Evolutionary conservation across 2,797 vertebrate genomes (phyloP).

Genomic region (Neoniphon sammara): DNA sequence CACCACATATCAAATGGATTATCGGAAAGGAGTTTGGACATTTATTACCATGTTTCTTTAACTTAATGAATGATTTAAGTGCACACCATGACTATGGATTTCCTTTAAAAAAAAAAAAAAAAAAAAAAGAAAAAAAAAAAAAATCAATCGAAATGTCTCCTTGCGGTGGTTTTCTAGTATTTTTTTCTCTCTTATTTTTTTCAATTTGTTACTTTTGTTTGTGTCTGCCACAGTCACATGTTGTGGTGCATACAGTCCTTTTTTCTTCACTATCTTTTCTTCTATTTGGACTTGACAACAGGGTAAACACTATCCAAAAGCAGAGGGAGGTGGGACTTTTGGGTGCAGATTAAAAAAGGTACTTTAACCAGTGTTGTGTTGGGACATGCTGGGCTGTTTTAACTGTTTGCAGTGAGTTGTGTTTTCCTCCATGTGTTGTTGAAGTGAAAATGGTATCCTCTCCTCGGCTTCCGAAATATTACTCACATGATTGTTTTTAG

Average conservation of each 20-base stretch:
- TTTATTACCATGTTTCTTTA: constrained; percentile 63
- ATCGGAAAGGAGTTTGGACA: constrained; percentile 62
- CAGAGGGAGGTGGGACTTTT: constrained; percentile 58
- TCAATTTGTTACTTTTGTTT: constrained; percentile 53
- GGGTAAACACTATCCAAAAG: constrained; percentile 80
- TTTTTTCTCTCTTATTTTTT: constrained; percentile 50
- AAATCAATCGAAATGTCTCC: constrained; percentile 41
- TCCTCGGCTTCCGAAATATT: constrained; percentile 34
- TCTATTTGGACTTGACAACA: constrained; percentile 80
- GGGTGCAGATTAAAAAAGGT: constrained; percentile 54
- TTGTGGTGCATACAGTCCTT: constrained; percentile 53
- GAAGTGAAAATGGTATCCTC: constrained; percentile 57
- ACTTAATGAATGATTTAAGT: constrained; percentile 62
- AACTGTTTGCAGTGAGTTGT: constrained; percentile 64
- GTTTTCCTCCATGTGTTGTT: constrained; percentile 57
- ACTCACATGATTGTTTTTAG: constrained; percentile 46
- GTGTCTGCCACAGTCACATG: constrained; percentile 54
- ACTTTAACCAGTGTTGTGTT: constrained; percentile 59
- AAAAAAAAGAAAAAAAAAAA: constrained; percentile 22
- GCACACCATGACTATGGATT: constrained; percentile 70
- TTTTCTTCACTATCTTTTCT: constrained; percentile 35
- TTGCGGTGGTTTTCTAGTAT: constrained; percentile 67
- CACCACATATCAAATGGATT: constrained; percentile 75
- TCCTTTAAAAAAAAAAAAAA: constrained; percentile 57
- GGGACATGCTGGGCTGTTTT: constrained; percentile 58